phyloP scores from a whole-genome alignment of 1,140 invertebrate species.

The Drosophila ogumai region DNA sequence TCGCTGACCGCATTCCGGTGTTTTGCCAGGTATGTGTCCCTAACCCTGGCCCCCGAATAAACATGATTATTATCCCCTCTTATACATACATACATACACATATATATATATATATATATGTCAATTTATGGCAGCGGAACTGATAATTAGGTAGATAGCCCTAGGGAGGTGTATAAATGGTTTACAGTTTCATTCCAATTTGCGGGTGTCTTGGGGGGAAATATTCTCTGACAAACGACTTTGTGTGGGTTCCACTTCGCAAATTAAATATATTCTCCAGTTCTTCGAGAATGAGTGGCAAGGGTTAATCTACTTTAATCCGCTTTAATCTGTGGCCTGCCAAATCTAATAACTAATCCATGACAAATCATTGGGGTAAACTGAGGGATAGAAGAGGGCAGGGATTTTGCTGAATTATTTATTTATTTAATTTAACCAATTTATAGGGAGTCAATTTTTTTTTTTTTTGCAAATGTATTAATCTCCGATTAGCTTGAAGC shows the following conservation, averaged over 20 bases:
- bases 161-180: not conserved
- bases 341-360: not conserved
- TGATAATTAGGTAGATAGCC: slow-evolving; percentile 9
- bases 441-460: no score
- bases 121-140: not conserved
- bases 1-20: slow-evolving; percentile 18
- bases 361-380: not conserved
- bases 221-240: not conserved
- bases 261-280: slow-evolving; percentile 1
- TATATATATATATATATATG: not conserved
- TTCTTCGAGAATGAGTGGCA: not conserved
- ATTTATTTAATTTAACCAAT: not conserved
- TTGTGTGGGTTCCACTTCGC: not conserved
- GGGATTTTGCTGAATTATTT: not conserved
- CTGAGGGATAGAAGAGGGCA: not conserved
- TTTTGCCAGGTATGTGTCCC: slow-evolving; percentile 14
- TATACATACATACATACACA: not conserved
- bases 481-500: no score
- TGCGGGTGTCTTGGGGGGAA: not conserved
- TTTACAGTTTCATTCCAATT: not conserved
- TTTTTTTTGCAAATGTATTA: no score
- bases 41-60: not conserved
- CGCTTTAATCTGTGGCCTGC: not conserved
- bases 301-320: not conserved
- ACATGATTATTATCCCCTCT: slow-evolving; percentile 2